These are phyloP conservation scores for Polydesmus complanatus DNA, from an alignment of 2,888 invertebrate species.

Conservation along the genomic window DNA sequence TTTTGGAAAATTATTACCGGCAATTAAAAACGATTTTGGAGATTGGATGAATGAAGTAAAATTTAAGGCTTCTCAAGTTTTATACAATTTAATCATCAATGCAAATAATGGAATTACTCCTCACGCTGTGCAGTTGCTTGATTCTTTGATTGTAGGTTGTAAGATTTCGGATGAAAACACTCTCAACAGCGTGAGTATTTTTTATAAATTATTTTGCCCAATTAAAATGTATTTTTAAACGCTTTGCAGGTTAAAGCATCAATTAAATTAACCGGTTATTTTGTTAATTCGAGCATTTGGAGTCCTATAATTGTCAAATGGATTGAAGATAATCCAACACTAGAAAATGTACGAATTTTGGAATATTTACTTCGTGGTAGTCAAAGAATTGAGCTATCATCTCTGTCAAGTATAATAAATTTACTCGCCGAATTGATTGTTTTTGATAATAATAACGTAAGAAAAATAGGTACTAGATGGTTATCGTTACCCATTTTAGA, in stretches of 20 bases:
- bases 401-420: not conserved
- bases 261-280: not conserved
- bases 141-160: slow-evolving; percentile 48
- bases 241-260: not conserved
- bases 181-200: slow-evolving; percentile 31
- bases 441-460: not conserved
- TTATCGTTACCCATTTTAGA: no score
- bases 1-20: slow-evolving; percentile 56
- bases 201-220: not conserved
- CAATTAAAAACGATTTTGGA: slow-evolving; percentile 53
- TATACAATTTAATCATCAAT: slow-evolving; percentile 55
- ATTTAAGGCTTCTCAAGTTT: slow-evolving; percentile 56
- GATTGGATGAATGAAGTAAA: slow-evolving; percentile 60
- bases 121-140: slow-evolving; percentile 45
- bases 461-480: no score
- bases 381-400: not conserved
- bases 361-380: not conserved
- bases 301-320: not conserved
- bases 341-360: not conserved
- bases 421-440: not conserved
- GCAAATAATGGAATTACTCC: slow-evolving; percentile 59
- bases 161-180: slow-evolving; percentile 50
- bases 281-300: not conserved
- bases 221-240: not conserved
- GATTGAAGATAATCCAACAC: not conserved